Evolutionary conservation across 2,888 invertebrate species (phyloP).

Genomic region (Tipula confusa): DNA sequence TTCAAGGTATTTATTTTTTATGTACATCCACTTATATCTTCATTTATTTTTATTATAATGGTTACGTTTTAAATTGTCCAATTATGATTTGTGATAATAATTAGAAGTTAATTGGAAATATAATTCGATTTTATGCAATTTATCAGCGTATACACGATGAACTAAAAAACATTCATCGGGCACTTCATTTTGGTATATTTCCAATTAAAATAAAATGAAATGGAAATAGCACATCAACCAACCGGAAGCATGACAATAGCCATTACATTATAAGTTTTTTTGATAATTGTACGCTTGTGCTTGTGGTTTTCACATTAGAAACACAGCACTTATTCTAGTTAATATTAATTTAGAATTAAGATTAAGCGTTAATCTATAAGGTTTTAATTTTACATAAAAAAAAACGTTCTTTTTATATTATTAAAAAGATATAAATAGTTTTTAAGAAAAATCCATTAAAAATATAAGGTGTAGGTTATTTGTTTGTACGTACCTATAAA

Average conservation of each 20-base stretch:
- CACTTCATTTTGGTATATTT: neutral
- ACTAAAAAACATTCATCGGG: neutral
- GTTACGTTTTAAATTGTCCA: too few relatives aligned
- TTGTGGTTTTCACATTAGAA: constrained; percentile 30
- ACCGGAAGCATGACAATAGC: constrained; percentile 28
- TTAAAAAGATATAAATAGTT: constrained; percentile 28
- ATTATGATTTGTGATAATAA: too few relatives aligned
- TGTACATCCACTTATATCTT: neutral
- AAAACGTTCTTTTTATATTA: constrained; percentile 25
- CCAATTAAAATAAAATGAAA: neutral
- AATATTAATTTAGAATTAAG: constrained; percentile 30
- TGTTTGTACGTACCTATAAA: constrained; percentile 29
- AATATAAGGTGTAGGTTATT: constrained; percentile 31
- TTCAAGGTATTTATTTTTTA: neutral
- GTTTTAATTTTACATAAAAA: constrained; percentile 30
- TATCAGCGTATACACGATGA: neutral
- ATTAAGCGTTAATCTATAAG: constrained; percentile 29
- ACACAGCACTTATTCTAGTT: constrained; percentile 31
- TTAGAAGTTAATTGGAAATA: too few relatives aligned
- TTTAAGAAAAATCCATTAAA: constrained; percentile 26
- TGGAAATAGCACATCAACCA: neutral
- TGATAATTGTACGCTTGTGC: constrained; percentile 31
- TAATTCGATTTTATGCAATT: neutral
- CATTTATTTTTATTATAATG: neutral
- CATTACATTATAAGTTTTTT: constrained; percentile 31